Percentiles rank a stretch among this genome's conserved stretches.
Evolutionary conservation across 2,888 invertebrate genomes (phyloP).

Genomic region (Xylota segnis): DNA sequence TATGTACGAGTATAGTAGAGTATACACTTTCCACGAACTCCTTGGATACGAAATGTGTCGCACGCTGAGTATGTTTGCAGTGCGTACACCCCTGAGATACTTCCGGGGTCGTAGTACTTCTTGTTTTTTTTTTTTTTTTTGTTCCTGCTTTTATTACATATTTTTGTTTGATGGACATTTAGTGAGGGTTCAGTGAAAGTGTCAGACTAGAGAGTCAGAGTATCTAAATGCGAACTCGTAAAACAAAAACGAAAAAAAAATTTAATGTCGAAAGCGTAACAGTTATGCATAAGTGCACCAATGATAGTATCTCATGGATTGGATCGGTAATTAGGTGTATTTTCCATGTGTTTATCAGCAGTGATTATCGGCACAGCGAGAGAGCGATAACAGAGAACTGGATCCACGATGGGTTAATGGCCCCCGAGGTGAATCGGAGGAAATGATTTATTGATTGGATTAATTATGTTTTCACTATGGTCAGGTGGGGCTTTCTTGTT

Average conservation of each 20-base stretch:
- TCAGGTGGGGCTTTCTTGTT: slow-evolving; percentile 52
- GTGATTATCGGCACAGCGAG: slow-evolving; percentile 36
- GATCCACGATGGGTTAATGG: slow-evolving; percentile 54
- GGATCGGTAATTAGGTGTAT: slow-evolving; percentile 44
- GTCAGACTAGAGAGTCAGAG: slow-evolving; percentile 10
- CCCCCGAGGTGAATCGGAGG: slow-evolving; percentile 34
- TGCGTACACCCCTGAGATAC: slow-evolving; percentile 43
- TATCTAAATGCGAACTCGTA: slow-evolving; percentile 10
- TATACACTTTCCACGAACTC: slow-evolving; percentile 46
- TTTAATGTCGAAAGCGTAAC: slow-evolving; percentile 60
- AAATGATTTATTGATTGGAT: slow-evolving; percentile 68
- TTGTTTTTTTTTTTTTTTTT: too few relatives aligned
- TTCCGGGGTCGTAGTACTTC: slow-evolving; percentile 54
- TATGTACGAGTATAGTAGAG: not conserved
- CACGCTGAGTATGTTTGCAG: slow-evolving; percentile 37
- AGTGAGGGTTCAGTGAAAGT: slow-evolving; percentile 65
- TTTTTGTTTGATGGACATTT: slow-evolving; percentile 52
- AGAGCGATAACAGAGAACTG: slow-evolving; percentile 54
- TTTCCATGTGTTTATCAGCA: slow-evolving; percentile 37
- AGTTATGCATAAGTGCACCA: slow-evolving; percentile 49
- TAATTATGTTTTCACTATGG: slow-evolving; percentile 70
- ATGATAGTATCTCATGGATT: slow-evolving; percentile 44
- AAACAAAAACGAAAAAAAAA: slow-evolving; percentile 3
- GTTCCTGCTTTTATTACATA: slow-evolving; percentile 29
- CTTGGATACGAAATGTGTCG: slow-evolving; percentile 45